Conservation (phyloP, 2,888 invertebrate species). For the Dermolepida albohirtum region DNA sequence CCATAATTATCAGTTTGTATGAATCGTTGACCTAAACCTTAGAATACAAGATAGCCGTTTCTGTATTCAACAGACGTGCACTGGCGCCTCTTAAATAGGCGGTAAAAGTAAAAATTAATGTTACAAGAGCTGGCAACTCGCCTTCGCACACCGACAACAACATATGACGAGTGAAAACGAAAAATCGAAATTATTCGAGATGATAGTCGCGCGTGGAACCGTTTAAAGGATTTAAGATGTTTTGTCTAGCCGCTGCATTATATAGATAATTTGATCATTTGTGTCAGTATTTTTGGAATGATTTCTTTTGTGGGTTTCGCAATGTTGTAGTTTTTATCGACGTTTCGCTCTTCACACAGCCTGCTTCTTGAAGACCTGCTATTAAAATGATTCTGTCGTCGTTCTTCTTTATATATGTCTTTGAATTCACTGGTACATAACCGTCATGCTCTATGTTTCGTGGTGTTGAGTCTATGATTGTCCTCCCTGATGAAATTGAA, state of each 20-base stretch:
- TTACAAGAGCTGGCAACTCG: slow-evolving; percentile 24
- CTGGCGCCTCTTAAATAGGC: slow-evolving; percentile 31
- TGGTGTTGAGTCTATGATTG: too few species aligned
- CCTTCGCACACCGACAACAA: slow-evolving; percentile 4
- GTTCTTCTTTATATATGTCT: too few species aligned
- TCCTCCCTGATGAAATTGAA: too few species aligned
- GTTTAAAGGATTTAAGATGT: not conserved
- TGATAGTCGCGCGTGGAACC: not conserved
- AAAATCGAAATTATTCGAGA: slow-evolving; percentile 13
- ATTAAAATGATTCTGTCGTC: too few species aligned
- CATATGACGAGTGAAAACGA: not conserved
- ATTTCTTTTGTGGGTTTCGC: too few species aligned
- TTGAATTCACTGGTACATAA: too few species aligned
- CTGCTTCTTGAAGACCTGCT: too few species aligned
- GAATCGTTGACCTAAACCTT: slow-evolving; percentile 31
- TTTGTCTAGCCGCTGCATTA: not conserved
- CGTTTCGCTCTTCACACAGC: too few species aligned
- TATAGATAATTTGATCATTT: too few species aligned
- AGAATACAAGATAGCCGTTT: slow-evolving; percentile 10
- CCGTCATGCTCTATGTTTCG: too few species aligned
- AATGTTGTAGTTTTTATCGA: too few species aligned
- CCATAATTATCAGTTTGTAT: slow-evolving; percentile 13
- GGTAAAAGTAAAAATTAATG: slow-evolving; percentile 32
- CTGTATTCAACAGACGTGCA: slow-evolving; percentile 17
- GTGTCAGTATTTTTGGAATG: too few species aligned